These are phyloP conservation scores for Caenorhabditis auriculariae DNA, from an alignment of 2,888 invertebrate species.

Conservation along the genomic window DNA sequence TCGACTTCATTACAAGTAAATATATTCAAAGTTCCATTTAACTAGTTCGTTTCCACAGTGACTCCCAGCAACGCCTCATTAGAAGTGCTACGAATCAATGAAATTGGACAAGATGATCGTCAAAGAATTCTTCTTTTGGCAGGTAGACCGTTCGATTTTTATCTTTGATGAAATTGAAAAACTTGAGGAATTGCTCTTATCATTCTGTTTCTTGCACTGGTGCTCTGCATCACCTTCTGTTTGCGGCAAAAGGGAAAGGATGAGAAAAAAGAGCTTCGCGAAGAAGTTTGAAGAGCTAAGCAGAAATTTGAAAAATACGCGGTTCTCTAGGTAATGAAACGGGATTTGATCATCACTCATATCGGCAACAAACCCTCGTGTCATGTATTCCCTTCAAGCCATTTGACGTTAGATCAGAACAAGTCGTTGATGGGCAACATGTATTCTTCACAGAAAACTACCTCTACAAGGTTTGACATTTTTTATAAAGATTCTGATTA, in stretches of 20 bases:
- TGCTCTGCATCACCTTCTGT: conserved; percentile 18
- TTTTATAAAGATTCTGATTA: neutral
- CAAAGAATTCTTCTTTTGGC: no score
- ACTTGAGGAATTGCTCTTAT: no score
- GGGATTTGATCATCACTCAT: conserved; percentile 37
- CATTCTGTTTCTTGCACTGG: no score
- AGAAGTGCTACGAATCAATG: no score
- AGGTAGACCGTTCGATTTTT: no score
- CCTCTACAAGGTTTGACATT: conserved; percentile 8
- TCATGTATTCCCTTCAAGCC: conserved; percentile 30
- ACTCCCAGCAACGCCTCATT: no score
- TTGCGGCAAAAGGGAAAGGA: conserved; percentile 14
- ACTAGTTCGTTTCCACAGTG: no score
- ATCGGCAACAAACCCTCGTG: conserved; percentile 36
- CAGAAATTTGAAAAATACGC: no score
- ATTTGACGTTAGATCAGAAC: conserved; percentile 13
- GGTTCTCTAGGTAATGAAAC: conserved; percentile 19
- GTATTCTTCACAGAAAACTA: conserved; percentile 27
- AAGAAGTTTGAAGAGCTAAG: no score
- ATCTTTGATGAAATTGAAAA: no score
- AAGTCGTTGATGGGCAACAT: conserved; percentile 20
- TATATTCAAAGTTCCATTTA: no score
- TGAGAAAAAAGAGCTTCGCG: conserved; percentile 13
- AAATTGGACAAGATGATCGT: no score
- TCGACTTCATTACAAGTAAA: conserved; percentile 82